Percentiles rank a stretch among this genome's conserved stretches.
phyloP scores from a whole-genome alignment of 2,888 invertebrate species.

The Pheosia gnoma region DNA sequence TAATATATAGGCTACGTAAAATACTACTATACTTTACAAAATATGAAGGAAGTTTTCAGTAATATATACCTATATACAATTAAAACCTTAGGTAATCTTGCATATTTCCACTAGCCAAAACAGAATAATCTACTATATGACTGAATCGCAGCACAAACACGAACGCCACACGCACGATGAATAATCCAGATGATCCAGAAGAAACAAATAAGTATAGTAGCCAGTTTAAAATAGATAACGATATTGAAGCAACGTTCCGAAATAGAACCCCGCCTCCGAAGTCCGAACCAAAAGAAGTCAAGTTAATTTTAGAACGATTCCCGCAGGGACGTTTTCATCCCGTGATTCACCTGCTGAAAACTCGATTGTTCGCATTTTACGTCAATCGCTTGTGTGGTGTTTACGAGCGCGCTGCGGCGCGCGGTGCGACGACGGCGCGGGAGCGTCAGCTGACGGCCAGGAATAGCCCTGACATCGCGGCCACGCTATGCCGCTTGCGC shows the following conservation, averaged over 20 bases:
- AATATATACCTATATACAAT: no score
- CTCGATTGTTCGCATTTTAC: conserved; percentile 83
- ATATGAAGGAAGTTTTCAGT: no score
- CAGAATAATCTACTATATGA: conserved; percentile 26
- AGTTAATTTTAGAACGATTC: conserved; percentile 78
- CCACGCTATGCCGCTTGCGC: conserved; percentile 82
- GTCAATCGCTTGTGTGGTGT: conserved; percentile 82
- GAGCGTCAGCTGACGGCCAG: conserved; percentile 82
- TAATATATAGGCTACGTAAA: no score
- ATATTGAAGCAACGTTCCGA: conserved; percentile 72
- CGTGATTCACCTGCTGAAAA: conserved; percentile 82
- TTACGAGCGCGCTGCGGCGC: conserved; percentile 67
- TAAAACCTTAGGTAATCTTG: no score
- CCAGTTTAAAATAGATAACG: conserved; percentile 72
- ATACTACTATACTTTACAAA: no score
- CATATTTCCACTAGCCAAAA: not conserved
- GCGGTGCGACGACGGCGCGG: conserved; percentile 56
- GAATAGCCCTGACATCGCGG: conserved; percentile 83
- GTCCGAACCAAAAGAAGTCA: conserved; percentile 82
- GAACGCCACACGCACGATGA: conserved; percentile 47
- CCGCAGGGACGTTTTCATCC: conserved; percentile 78
- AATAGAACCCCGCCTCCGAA: conserved; percentile 82
- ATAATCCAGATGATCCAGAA: conserved; percentile 49
- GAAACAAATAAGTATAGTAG: conserved; percentile 57
- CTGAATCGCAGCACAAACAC: conserved; percentile 29